phyloP scores from a whole-genome alignment of 2,797 vertebrate species.

The Acrossocheilus wenchowensis region DNA sequence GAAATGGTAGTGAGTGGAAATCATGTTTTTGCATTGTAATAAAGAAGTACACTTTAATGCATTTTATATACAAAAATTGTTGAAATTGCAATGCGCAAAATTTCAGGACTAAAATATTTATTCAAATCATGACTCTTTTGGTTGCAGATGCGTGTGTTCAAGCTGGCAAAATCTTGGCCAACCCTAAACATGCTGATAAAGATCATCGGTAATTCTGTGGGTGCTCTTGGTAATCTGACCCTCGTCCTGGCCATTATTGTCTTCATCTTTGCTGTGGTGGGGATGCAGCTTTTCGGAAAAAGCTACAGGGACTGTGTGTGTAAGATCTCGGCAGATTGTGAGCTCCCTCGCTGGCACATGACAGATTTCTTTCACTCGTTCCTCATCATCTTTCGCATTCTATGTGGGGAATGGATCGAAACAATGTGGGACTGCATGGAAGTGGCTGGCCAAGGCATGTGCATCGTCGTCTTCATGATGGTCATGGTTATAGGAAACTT shows the following conservation, averaged over 20 bases:
- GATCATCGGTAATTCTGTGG: constrained; percentile 95
- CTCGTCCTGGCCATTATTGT: constrained; percentile 94
- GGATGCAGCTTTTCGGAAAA: constrained; percentile 97
- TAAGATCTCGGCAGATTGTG: constrained; percentile 84
- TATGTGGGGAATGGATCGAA: constrained; percentile 97
- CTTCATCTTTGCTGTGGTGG: constrained; percentile 96
- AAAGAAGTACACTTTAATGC: not conserved
- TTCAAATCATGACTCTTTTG: constrained; percentile 26
- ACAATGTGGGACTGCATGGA: constrained; percentile 99
- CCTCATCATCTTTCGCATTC: constrained; percentile 93
- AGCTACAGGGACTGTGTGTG: constrained; percentile 92
- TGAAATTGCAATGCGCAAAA: not conserved
- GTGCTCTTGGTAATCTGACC: constrained; percentile 92
- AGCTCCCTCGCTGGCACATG: constrained; percentile 97
- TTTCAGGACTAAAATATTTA: not conserved
- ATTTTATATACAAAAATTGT: not conserved
- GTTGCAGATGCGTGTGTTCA: constrained; percentile 93
- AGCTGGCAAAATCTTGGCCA: constrained; percentile 96
- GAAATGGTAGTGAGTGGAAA: not conserved
- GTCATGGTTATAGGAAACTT: constrained; percentile 95
- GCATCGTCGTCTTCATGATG: constrained; percentile 93
- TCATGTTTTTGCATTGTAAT: not conserved
- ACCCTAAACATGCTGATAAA: constrained; percentile 97
- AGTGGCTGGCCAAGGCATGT: constrained; percentile 89
- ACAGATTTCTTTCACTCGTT: constrained; percentile 95